Conservation (phyloP, 1,140 invertebrate species). For the Amyelois transitella region DNA sequence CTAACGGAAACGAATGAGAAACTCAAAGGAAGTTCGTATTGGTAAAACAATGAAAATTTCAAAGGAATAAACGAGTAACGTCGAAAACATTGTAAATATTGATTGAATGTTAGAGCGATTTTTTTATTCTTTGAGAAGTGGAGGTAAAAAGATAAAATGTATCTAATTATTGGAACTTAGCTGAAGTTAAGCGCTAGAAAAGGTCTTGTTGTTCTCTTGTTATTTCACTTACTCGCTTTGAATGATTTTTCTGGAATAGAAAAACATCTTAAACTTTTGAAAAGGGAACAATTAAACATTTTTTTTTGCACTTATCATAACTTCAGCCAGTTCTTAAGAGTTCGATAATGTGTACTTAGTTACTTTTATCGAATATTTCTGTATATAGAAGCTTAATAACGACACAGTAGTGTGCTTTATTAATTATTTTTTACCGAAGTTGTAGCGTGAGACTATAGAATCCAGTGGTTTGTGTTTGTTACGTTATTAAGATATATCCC, state of each 20-base stretch:
- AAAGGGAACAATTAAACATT: no score
- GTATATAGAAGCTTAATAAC: background rate
- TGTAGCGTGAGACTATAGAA: background rate
- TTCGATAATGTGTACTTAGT: background rate
- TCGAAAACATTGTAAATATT: background rate
- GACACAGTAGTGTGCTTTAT: background rate
- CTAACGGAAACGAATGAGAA: background rate
- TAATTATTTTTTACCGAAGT: background rate
- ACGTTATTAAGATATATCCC: conserved; percentile 40
- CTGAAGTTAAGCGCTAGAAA: no score
- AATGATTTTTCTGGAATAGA: no score
- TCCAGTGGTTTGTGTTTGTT: conserved; percentile 18
- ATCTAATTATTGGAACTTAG: no score
- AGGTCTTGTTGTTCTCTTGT: no score
- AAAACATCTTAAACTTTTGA: no score
- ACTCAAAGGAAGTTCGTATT: background rate
- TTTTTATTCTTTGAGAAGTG: background rate
- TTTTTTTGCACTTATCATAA: no score
- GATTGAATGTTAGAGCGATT: background rate
- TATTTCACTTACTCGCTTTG: no score
- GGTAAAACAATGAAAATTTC: background rate
- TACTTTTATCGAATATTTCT: background rate
- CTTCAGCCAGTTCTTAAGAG: background rate
- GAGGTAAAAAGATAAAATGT: background rate
- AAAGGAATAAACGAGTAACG: background rate